These are phyloP conservation scores for Otolemur garnettii DNA, from an alignment of 2,113 vertebrate genomes.

Conservation along the genomic window DNA sequence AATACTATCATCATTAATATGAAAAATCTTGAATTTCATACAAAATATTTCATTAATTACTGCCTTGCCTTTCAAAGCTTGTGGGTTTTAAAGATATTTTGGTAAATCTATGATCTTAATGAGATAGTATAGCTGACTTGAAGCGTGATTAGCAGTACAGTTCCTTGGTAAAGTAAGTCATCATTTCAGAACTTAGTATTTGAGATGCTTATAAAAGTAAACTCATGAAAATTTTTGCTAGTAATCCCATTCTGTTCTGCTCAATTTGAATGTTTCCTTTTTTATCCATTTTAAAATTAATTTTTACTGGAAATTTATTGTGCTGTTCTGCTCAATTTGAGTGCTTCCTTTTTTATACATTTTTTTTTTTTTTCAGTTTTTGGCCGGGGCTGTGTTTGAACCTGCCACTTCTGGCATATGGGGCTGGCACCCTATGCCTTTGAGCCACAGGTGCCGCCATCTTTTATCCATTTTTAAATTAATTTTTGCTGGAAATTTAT, in stretches of 20 bases:
- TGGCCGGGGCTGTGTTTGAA: too few species aligned
- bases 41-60: not conserved
- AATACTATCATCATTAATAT: not conserved
- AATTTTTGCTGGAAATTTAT: not conserved
- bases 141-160: not conserved
- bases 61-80: not conserved
- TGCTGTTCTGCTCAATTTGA: not conserved
- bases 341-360: too few species aligned
- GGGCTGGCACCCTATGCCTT: too few species aligned
- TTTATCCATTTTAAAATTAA: not conserved
- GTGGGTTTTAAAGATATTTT: not conserved
- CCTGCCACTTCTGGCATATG: too few species aligned
- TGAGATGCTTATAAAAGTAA: not conserved
- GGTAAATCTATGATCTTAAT: not conserved
- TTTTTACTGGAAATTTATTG: not conserved
- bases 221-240: not conserved
- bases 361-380: too few species aligned
- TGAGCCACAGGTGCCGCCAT: too few species aligned
- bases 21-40: not conserved
- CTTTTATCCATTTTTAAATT: not conserved
- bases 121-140: not conserved
- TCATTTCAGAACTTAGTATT: not conserved
- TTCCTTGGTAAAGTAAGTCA: not conserved
- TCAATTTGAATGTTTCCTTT: not conserved
- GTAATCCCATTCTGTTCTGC: not conserved